A percentile compares a stretch with the other conserved stretches of the same genome.
Evolutionary conservation across 2,797 vertebrate species (phyloP).

Genomic region (Periophthalmus magnuspinnatus): DNA sequence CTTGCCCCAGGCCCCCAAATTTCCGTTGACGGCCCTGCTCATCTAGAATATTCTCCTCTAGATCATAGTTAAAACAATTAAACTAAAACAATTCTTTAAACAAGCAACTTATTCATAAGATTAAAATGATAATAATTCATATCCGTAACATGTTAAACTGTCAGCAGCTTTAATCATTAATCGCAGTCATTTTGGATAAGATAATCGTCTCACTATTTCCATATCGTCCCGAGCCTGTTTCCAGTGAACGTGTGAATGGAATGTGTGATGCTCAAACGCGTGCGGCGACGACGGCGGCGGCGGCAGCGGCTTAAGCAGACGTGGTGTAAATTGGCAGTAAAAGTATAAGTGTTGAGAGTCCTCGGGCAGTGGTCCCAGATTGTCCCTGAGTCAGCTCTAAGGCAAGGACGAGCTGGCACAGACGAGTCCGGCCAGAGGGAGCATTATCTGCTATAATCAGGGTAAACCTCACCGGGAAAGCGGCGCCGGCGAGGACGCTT

Average conservation of each 20-base stretch:
- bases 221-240: slow-evolving; percentile 13
- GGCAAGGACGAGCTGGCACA: slow-evolving; percentile 40
- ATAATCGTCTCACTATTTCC: no score
- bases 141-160: no score
- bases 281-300: no score
- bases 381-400: slow-evolving; percentile 54
- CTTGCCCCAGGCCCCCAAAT: no score
- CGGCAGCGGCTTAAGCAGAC: slow-evolving; percentile 36
- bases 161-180: no score
- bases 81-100: no score
- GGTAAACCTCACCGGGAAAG: slow-evolving; percentile 6
- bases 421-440: slow-evolving; percentile 23
- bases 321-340: slow-evolving; percentile 50
- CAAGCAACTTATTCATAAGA: no score
- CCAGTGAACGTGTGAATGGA: slow-evolving; percentile 36
- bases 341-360: slow-evolving; percentile 40
- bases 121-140: no score
- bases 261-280: slow-evolving; percentile 30
- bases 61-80: no score
- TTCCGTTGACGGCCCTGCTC: no score
- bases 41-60: no score
- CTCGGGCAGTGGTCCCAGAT: slow-evolving; percentile 44
- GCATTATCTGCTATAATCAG: slow-evolving; percentile 25
- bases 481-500: background rate
- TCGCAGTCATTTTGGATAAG: no score